These are phyloP conservation scores for Siphamia tubifer DNA, from an alignment of 2,113 vertebrate genomes.

Conservation along the genomic window DNA sequence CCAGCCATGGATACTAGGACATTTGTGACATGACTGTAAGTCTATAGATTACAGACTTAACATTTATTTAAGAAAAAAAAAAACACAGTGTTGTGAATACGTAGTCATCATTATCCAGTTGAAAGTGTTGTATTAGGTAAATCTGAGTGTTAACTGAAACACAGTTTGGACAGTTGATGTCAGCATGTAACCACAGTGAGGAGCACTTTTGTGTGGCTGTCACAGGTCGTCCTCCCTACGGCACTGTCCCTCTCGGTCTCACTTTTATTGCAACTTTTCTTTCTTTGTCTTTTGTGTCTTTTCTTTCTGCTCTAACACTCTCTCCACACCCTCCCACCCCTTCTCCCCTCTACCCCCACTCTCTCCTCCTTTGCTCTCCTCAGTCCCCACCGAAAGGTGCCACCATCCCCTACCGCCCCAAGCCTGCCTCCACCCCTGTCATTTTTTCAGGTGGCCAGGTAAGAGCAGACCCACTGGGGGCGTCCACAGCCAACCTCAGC, in stretches of 20 bases:
- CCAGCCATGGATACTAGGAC: conserved; percentile 61
- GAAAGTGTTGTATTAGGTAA: conserved; percentile 69
- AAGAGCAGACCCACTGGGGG: conserved; percentile 99
- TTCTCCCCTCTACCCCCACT: conserved; percentile 62
- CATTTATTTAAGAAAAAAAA: too few relatives aligned
- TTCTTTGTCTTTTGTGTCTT: conserved; percentile 27
- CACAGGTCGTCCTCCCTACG: conserved; percentile 64
- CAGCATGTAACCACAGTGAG: conserved; percentile 70
- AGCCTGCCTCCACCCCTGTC: conserved; percentile 99
- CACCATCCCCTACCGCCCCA: conserved; percentile 99
- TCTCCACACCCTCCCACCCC: conserved; percentile 57
- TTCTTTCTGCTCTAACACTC: conserved; percentile 62
- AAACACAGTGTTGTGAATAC: not conserved
- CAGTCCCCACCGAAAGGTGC: conserved; percentile 99
- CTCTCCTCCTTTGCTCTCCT: conserved; percentile 88
- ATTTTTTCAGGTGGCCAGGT: conserved; percentile 99
- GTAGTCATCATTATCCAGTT: conserved; percentile 71
- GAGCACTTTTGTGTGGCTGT: conserved; percentile 66
- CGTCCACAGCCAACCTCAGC: conserved; percentile 99
- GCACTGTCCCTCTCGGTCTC: conserved; percentile 65
- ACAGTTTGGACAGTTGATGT: conserved; percentile 44
- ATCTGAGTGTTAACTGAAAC: conserved; percentile 50
- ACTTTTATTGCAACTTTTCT: conserved; percentile 56
- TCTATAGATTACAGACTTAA: conserved; percentile 34
- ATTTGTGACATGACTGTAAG: conserved; percentile 69